Evolutionary conservation across 2,797 vertebrate genomes (phyloP).

Genomic region (Amblyraja radiata): DNA sequence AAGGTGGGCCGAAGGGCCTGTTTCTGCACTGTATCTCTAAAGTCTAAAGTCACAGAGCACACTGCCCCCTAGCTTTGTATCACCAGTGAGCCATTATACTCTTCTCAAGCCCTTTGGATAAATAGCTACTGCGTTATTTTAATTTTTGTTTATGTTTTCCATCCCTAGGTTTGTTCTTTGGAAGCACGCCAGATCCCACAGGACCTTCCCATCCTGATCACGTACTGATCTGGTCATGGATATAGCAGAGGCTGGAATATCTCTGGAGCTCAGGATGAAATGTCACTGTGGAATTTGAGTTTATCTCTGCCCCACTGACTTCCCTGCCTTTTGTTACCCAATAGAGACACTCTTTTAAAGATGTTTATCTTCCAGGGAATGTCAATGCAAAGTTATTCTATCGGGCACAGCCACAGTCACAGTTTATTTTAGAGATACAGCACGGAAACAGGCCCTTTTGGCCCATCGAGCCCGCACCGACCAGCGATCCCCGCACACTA

Average conservation of each 20-base stretch:
- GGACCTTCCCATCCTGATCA: background rate
- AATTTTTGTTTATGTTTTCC: background rate
- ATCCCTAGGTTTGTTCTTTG: background rate
- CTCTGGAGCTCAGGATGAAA: background rate
- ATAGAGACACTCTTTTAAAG: background rate
- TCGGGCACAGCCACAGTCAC: too few species aligned
- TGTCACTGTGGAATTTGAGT: background rate
- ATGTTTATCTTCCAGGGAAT: background rate
- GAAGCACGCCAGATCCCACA: background rate
- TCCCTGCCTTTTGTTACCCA: background rate
- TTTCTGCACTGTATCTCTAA: too few species aligned
- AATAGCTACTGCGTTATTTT: background rate
- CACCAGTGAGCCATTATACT: background rate
- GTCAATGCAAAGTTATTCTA: background rate
- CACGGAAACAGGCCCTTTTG: too few species aligned
- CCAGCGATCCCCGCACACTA: too few species aligned
- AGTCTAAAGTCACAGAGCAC: too few species aligned
- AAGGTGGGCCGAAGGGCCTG: too few species aligned
- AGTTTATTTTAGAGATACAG: too few species aligned
- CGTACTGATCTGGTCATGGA: too few species aligned
- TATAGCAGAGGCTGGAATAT: background rate
- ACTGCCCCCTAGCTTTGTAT: too few species aligned
- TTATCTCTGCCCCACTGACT: background rate
- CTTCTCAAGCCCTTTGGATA: background rate
- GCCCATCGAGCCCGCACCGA: too few species aligned